Evolutionary conservation across 2,888 invertebrate genomes (phyloP).

Genomic region (Sinopyrophorus schimmeli): DNA sequence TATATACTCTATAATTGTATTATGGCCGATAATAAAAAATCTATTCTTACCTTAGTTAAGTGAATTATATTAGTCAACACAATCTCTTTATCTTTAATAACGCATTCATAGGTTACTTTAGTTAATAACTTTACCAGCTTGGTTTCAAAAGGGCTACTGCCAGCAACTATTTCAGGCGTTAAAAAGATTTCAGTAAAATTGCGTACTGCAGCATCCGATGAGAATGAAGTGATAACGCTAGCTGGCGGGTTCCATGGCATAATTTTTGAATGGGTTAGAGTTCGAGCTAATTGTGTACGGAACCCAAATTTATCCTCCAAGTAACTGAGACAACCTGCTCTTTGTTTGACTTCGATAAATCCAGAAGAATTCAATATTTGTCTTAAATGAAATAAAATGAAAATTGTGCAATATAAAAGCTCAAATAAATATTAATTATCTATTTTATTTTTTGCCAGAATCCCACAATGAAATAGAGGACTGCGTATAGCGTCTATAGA

Average conservation of each 20-base stretch:
- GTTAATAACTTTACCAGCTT: constrained; percentile 65
- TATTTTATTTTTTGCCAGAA: too few species aligned
- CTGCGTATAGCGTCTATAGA: too few species aligned
- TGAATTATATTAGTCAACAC: constrained; percentile 74
- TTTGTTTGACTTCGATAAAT: constrained; percentile 83
- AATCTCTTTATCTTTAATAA: constrained; percentile 77
- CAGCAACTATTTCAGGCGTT: constrained; percentile 39
- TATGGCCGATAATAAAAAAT: too few species aligned
- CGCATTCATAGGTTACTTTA: constrained; percentile 77
- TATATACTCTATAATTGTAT: too few species aligned
- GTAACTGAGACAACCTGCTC: constrained; percentile 87
- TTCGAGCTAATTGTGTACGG: constrained; percentile 76
- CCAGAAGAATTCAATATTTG: constrained; percentile 69
- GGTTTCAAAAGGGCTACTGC: constrained; percentile 55
- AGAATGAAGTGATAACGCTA: constrained; percentile 73
- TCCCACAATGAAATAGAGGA: too few species aligned
- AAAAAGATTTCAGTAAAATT: constrained; percentile 74
- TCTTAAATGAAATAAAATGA: too few species aligned
- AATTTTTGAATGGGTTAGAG: constrained; percentile 73
- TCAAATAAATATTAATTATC: too few species aligned
- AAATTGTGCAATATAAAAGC: too few species aligned
- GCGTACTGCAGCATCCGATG: constrained; percentile 71
- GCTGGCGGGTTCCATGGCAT: constrained; percentile 70
- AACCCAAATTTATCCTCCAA: constrained; percentile 82
- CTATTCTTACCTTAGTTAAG: constrained; percentile 68